Percentiles rank a stretch among this genome's conserved stretches.
These are phyloP conservation scores for Sebastes melanostomus DNA, from an alignment of 2,797 vertebrate genomes.

Conservation along the genomic window DNA sequence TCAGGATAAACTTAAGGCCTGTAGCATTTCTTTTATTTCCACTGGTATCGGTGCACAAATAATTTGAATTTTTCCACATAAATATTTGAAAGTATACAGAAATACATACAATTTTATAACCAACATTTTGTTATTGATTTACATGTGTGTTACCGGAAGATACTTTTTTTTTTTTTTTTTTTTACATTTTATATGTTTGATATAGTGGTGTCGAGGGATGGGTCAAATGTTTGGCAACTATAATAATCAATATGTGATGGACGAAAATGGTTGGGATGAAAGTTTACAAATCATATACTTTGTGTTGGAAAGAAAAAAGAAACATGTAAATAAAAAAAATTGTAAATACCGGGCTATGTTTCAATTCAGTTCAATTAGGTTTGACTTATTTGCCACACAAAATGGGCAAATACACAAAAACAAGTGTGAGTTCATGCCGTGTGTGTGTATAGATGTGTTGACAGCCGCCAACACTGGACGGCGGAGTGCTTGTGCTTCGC, in stretches of 20 bases:
- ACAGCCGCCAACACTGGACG: conserved; percentile 18
- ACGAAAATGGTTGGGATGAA: neutral
- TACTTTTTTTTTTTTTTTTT: neutral
- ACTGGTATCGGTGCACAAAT: neutral
- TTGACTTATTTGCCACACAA: conserved; percentile 7
- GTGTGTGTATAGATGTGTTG: conserved; percentile 5
- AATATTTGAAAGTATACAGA: neutral
- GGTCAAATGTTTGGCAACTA: neutral
- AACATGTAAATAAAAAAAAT: neutral
- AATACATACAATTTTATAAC: neutral
- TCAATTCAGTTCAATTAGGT: neutral
- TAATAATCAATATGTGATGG: neutral
- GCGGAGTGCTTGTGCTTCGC: conserved; percentile 2
- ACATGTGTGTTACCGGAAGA: neutral
- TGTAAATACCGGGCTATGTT: neutral
- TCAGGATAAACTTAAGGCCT: neutral
- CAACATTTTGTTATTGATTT: neutral
- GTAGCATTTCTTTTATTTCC: neutral
- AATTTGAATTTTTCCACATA: neutral
- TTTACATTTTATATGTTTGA: no score
- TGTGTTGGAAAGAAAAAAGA: neutral
- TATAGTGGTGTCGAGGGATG: neutral
- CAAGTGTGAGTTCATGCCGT: neutral
- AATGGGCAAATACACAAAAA: neutral
- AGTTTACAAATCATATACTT: neutral